Evolutionary conservation across 2,797 vertebrate species (phyloP).

Genomic region (Hyperoplus lanceolatus): DNA sequence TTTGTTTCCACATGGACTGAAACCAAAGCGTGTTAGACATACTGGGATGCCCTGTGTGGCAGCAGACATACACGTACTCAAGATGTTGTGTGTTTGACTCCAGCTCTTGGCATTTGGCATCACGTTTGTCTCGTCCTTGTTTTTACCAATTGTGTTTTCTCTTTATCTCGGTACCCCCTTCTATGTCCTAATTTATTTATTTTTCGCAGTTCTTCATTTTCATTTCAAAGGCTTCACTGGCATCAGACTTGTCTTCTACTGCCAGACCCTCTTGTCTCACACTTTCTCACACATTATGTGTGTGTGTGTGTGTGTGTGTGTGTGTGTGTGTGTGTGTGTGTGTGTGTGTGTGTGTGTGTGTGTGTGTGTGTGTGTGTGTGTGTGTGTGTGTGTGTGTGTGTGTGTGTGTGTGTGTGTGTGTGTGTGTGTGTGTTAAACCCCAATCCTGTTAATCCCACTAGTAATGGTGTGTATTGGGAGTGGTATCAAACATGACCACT

Average conservation of each 20-base stretch:
- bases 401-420: conserved; percentile 38
- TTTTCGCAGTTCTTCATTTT: conserved; percentile 30
- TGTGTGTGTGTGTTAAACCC: conserved; percentile 43
- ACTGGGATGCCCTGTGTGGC: conserved; percentile 49
- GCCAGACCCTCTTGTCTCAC: conserved; percentile 76
- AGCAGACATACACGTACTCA: conserved; percentile 38
- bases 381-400: conserved; percentile 37
- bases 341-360: neutral
- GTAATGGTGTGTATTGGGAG: conserved; percentile 79
- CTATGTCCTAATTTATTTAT: conserved; percentile 35
- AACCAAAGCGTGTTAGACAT: conserved; percentile 79
- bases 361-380: conserved; percentile 12
- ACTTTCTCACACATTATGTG: conserved; percentile 42
- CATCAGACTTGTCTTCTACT: conserved; percentile 33
- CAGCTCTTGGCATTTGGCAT: conserved; percentile 56
- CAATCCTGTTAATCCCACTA: conserved; percentile 80
- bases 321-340: conserved; percentile 5
- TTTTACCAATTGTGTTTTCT: conserved; percentile 34
- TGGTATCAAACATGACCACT: conserved; percentile 72
- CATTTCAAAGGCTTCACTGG: conserved; percentile 69
- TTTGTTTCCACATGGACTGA: conserved; percentile 64
- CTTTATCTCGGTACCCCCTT: conserved; percentile 27
- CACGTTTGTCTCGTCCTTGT: conserved; percentile 69
- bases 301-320: neutral
- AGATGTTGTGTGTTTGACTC: conserved; percentile 61